phyloP scores from a whole-genome alignment of 2,113 vertebrate species.

The Pelvicachromis taeniatus region DNA sequence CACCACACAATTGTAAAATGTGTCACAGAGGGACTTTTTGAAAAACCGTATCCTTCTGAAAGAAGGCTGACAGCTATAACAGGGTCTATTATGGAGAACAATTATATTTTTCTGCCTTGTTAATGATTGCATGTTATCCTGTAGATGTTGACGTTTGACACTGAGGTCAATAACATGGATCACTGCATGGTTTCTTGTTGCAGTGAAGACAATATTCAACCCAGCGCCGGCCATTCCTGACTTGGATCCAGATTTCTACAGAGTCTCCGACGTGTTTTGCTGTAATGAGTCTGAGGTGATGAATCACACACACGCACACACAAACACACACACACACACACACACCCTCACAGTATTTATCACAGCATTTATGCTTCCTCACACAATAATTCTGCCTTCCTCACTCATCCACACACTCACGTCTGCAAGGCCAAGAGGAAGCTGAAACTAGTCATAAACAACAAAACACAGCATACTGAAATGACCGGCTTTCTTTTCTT shows the following conservation, averaged over 20 bases:
- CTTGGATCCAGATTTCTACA: slow-evolving; percentile 85
- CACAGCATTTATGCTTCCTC: slow-evolving; percentile 1
- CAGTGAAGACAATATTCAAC: slow-evolving; percentile 96
- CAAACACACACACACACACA: background rate
- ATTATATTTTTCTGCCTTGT: background rate
- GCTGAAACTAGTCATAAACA: background rate
- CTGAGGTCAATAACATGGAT: background rate
- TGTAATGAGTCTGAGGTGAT: slow-evolving; percentile 97
- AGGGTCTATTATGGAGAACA: background rate
- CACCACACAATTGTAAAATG: slow-evolving; percentile 6
- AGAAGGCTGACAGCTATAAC: background rate
- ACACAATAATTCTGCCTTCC: slow-evolving; percentile 3
- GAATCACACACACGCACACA: slow-evolving; percentile 13
- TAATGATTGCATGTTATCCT: background rate
- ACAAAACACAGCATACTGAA: background rate
- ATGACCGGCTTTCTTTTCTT: background rate
- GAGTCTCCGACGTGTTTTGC: slow-evolving; percentile 88
- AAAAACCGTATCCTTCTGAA: background rate
- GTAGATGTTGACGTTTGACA: background rate
- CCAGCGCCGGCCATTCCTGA: slow-evolving; percentile 87
- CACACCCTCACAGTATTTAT: background rate
- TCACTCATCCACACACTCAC: background rate
- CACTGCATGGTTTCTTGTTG: slow-evolving; percentile 28
- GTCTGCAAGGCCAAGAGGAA: background rate
- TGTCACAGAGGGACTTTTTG: background rate